Percentiles rank a stretch among this genome's conserved stretches.
Evolutionary conservation across 2,888 invertebrate species (phyloP).

Genomic region (Cryptus armator): DNA sequence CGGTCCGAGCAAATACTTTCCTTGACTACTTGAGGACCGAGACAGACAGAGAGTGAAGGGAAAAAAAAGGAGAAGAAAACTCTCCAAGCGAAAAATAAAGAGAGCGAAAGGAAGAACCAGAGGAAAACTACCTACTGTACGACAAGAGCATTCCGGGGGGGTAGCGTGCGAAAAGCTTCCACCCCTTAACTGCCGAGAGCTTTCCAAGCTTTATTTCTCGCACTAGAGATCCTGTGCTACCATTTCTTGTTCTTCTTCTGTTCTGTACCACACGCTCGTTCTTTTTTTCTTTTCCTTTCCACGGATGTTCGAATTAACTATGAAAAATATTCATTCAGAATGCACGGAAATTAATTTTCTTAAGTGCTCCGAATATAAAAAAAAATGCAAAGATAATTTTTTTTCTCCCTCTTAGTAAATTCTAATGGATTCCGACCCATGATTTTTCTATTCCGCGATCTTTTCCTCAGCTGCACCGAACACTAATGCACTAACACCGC

Average conservation of each 20-base stretch:
- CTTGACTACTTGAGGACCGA: conserved; percentile 70
- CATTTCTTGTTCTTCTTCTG: conserved; percentile 57
- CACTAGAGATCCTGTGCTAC: conserved; percentile 50
- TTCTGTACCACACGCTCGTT: conserved; percentile 21
- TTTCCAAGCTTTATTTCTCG: conserved; percentile 70
- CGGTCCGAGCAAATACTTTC: conserved; percentile 72
- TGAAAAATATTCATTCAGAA: conserved; percentile 8
- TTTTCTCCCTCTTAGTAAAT: not conserved
- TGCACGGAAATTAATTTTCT: conserved; percentile 4
- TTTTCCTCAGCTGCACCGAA: no score
- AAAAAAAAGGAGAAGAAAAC: not conserved
- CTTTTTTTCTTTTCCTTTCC: conserved; percentile 8
- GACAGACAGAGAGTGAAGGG: conserved; percentile 17
- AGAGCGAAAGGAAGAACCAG: conserved; percentile 54
- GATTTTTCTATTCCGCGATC: not conserved
- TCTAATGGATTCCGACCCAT: not conserved
- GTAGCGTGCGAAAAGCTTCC: conserved; percentile 66
- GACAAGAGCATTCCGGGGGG: conserved; percentile 65
- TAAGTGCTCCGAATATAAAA: conserved; percentile 10
- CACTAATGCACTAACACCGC: no score
- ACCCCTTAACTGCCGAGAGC: conserved; percentile 69
- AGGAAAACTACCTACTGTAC: conserved; percentile 61
- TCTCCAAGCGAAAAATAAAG: conserved; percentile 3
- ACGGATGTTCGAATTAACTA: conserved; percentile 7
- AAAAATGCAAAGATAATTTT: not conserved